These are phyloP conservation scores for Phoenicopterus ruber DNA, from an alignment of 2,113 vertebrate species.

Conservation along the genomic window DNA sequence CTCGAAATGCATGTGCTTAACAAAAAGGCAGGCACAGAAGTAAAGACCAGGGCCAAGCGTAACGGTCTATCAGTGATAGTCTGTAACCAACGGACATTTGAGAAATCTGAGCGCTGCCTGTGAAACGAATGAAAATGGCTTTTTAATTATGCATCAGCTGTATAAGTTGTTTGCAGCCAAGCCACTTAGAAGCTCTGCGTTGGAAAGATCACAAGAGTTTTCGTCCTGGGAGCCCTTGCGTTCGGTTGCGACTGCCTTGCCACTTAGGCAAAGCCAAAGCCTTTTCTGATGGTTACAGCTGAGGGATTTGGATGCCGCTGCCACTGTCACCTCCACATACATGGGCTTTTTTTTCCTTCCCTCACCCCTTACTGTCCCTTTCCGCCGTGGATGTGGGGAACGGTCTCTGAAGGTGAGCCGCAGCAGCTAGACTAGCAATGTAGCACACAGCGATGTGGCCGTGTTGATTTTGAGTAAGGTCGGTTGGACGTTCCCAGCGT, in stretches of 20 bases:
- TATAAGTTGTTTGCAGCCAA: not conserved
- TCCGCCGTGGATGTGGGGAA: fast-evolving
- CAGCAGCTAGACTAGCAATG: not conserved
- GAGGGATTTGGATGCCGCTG: not conserved
- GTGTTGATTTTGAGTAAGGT: not conserved
- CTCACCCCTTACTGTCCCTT: not conserved
- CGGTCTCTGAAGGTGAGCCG: not conserved
- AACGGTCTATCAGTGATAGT: not conserved
- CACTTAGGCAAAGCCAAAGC: not conserved
- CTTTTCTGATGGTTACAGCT: not conserved
- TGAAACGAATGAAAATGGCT: slow-evolving; percentile 19
- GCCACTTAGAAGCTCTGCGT: not conserved
- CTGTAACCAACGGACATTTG: slow-evolving; percentile 5
- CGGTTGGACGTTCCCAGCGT: not conserved
- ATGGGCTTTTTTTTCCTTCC: not conserved
- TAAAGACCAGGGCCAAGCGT: not conserved
- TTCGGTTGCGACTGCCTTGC: not conserved
- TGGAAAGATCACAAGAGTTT: not conserved
- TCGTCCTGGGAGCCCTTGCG: not conserved
- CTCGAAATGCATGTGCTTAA: not conserved
- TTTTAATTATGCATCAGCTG: slow-evolving; percentile 37
- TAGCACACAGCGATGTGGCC: fast-evolving
- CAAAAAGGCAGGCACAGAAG: slow-evolving; percentile 4
- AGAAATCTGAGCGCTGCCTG: not conserved
- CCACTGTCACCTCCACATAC: fast-evolving